phyloP scores from a whole-genome alignment of 2,797 vertebrate genomes.

The Myiotriccus ornatus region DNA sequence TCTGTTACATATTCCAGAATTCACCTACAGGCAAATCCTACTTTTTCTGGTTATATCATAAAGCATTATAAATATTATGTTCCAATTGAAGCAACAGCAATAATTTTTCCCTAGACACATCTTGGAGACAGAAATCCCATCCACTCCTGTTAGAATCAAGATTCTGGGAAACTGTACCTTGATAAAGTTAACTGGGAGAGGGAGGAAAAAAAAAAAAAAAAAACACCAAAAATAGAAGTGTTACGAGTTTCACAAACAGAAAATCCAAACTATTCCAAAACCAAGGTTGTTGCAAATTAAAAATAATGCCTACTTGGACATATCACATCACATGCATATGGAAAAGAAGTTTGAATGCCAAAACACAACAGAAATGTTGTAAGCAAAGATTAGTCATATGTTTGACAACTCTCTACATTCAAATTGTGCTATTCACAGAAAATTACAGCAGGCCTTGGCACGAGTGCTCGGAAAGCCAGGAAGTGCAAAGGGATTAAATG shows the following conservation, averaged over 20 bases:
- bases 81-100: not conserved
- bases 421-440: constrained; percentile 6
- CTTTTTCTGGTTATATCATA: not conserved
- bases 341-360: constrained; percentile 32
- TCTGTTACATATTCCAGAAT: not conserved
- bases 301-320: not conserved
- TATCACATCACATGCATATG: not conserved
- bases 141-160: not conserved
- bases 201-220: not conserved
- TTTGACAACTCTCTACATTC: constrained; percentile 32
- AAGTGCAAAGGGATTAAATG: not conserved
- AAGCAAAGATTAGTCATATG: constrained; percentile 31
- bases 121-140: not conserved
- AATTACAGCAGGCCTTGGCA: constrained; percentile 14
- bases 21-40: not conserved
- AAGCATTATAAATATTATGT: not conserved
- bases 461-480: not conserved
- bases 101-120: not conserved
- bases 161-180: not conserved
- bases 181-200: not conserved
- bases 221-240: too few relatives aligned
- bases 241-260: not conserved
- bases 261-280: constrained; percentile 1
- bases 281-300: not conserved
- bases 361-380: constrained; percentile 41